Evolutionary conservation across 2,888 invertebrate genomes (phyloP).

Genomic region (Ommatoiulus sabulosus): DNA sequence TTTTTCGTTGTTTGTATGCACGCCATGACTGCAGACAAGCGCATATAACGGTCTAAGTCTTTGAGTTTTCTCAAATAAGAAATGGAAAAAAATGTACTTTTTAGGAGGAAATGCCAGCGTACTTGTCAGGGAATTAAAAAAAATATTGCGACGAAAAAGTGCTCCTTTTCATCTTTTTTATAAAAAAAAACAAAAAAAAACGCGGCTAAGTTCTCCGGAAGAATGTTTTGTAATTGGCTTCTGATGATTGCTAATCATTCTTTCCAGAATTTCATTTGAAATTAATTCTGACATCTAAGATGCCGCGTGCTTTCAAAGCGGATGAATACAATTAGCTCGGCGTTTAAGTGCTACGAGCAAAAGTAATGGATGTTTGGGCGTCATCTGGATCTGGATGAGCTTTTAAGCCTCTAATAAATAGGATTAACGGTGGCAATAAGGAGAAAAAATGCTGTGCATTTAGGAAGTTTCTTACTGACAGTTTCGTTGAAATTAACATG

Average conservation of each 20-base stretch:
- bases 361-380: conserved; percentile 30
- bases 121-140: conserved; percentile 9
- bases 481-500: not conserved
- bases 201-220: not conserved
- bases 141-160: not conserved
- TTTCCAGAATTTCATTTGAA: not conserved
- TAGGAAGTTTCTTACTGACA: not conserved
- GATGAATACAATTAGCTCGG: conserved; percentile 6
- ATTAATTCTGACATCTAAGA: conserved; percentile 14
- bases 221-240: not conserved
- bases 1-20: not conserved
- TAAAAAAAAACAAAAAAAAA: too few relatives aligned
- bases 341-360: not conserved
- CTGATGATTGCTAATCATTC: conserved; percentile 40
- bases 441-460: not conserved
- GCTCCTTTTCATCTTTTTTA: too few relatives aligned
- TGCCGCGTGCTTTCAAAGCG: conserved; percentile 3
- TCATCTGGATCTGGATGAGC: not conserved
- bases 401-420: not conserved
- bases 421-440: not conserved
- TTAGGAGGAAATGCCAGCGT: not conserved
- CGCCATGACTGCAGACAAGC: not conserved
- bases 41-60: not conserved
- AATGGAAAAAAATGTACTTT: not conserved
- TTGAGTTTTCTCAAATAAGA: not conserved